These are phyloP conservation scores for Oryctes rhinoceros DNA, from an alignment of 1,140 invertebrate species.

Conservation along the genomic window DNA sequence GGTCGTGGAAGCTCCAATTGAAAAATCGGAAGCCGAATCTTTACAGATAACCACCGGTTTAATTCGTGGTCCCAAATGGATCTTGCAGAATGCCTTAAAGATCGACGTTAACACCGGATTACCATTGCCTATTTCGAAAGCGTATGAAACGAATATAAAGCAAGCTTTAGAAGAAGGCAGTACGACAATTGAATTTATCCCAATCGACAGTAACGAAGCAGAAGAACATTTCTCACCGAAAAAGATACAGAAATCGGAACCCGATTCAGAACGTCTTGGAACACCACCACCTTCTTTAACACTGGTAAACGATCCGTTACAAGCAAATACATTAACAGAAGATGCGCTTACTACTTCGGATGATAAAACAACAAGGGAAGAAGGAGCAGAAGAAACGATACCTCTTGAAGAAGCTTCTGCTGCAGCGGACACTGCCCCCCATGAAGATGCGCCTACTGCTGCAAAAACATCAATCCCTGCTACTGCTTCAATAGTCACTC, in stretches of 20 bases:
- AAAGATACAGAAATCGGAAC: neutral
- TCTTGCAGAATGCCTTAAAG: neutral
- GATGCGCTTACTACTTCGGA: neutral
- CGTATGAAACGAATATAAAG: neutral
- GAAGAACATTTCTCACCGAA: neutral
- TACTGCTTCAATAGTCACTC: too few species aligned
- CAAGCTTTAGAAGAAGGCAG: neutral
- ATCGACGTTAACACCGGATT: neutral
- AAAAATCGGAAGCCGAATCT: neutral
- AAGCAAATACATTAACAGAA: neutral
- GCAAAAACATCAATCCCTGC: neutral
- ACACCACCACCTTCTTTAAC: slow-evolving; percentile 4
- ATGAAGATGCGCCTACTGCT: neutral
- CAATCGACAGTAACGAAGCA: neutral
- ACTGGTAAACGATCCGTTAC: neutral
- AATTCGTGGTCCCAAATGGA: neutral
- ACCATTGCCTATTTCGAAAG: neutral
- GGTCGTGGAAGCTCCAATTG: neutral
- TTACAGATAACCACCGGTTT: neutral
- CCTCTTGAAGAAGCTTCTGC: neutral
- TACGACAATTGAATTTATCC: neutral
- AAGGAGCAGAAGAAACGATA: too few species aligned
- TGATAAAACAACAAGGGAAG: too few species aligned
- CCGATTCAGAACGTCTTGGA: neutral
- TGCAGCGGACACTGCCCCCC: neutral